Conservation (phyloP, 2,888 invertebrate species). For the Campoletis raptor region DNA sequence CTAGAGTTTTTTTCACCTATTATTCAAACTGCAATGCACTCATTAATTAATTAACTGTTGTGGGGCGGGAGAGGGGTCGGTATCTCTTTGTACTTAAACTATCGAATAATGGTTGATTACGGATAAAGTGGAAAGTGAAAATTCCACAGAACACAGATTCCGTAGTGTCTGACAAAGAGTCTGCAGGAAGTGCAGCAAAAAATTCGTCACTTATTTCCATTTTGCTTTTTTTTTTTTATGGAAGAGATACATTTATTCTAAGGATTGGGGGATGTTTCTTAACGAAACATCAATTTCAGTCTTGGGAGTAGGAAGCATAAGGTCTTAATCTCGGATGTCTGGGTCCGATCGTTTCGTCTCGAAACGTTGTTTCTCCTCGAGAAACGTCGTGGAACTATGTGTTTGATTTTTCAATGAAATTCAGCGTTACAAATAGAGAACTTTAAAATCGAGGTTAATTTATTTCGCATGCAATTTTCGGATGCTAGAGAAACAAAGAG, state of each 20-base stretch:
- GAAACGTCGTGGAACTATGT: not conserved
- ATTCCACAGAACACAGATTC: slow-evolving; percentile 69
- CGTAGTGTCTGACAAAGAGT: slow-evolving; percentile 45
- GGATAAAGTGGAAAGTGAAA: slow-evolving; percentile 61
- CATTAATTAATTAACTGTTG: slow-evolving; percentile 45
- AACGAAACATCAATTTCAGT: slow-evolving; percentile 77
- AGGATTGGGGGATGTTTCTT: slow-evolving; percentile 55
- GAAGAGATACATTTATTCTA: slow-evolving; percentile 70
- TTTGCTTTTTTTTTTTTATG: slow-evolving; percentile 40
- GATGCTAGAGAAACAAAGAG: slow-evolving; percentile 10
- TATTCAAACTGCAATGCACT: slow-evolving; percentile 42
- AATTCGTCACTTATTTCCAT: slow-evolving; percentile 1
- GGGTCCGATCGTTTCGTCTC: slow-evolving; percentile 43
- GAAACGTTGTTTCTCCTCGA: slow-evolving; percentile 19
- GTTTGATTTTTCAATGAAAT: not conserved
- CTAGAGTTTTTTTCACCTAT: slow-evolving; percentile 46
- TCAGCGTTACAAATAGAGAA: not conserved
- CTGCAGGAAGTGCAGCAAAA: not conserved
- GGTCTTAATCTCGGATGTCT: slow-evolving; percentile 64
- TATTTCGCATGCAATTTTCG: not conserved
- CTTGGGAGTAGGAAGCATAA: slow-evolving; percentile 80
- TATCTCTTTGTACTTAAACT: slow-evolving; percentile 72
- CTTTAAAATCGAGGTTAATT: not conserved
- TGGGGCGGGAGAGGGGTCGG: not conserved
- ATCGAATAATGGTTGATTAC: slow-evolving; percentile 64